phyloP scores from a whole-genome alignment of 2,888 invertebrate genomes.

The Drosophila fulvimacula region DNA sequence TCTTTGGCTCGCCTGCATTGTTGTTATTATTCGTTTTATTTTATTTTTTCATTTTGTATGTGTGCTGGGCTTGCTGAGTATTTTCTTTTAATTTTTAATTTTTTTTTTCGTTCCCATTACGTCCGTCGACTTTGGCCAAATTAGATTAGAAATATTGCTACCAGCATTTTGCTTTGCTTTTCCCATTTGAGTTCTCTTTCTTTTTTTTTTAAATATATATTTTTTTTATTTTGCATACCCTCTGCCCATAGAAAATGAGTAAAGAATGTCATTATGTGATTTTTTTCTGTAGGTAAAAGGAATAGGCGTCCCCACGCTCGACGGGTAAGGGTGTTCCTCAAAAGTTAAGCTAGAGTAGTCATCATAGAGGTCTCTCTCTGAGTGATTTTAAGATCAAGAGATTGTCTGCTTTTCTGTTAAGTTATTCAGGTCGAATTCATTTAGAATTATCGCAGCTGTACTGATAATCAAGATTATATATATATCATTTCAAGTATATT shows the following conservation, averaged over 20 bases:
- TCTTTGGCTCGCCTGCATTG: conserved; percentile 64
- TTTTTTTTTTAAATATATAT: conserved; percentile 20
- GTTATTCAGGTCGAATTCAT: neutral
- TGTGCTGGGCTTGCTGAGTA: conserved; percentile 49
- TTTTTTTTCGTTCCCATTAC: conserved; percentile 45
- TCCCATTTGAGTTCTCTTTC: conserved; percentile 46
- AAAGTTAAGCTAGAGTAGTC: neutral
- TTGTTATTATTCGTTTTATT: conserved; percentile 44
- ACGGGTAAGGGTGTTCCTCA: neutral
- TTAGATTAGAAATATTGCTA: conserved; percentile 82
- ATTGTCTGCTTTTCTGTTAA: neutral
- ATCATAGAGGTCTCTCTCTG: neutral
- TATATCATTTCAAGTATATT: too few species aligned
- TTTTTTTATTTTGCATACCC: conserved; percentile 21
- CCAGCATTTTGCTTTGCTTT: conserved; percentile 72
- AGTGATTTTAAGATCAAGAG: neutral
- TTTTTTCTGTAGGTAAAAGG: neutral
- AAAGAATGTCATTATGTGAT: neutral
- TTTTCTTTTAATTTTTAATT: conserved; percentile 78
- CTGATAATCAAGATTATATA: too few species aligned
- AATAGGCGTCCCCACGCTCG: neutral
- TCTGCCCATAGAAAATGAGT: neutral
- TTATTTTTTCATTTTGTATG: conserved; percentile 43
- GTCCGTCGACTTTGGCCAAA: conserved; percentile 65
- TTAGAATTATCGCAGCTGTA: too few species aligned